Percentiles rank a stretch among this genome's conserved stretches.
phyloP scores from a whole-genome alignment of 2,113 vertebrate species.

The Mesoclemmys tuberculata region DNA sequence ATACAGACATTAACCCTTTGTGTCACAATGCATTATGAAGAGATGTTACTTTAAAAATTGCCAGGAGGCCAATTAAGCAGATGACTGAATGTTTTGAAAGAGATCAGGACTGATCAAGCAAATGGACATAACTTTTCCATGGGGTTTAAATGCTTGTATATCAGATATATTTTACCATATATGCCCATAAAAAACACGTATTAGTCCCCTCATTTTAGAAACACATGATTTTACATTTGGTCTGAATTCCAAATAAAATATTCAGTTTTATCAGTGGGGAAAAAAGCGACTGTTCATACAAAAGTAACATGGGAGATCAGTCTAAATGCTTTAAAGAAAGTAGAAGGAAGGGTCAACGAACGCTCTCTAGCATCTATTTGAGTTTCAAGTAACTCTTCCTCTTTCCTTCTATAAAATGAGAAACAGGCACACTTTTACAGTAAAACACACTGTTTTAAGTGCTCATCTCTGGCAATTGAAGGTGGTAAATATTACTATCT shows the following conservation, averaged over 20 bases:
- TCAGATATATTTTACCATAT: neutral
- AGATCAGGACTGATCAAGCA: neutral
- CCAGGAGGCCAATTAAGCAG: neutral
- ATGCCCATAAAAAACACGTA: neutral
- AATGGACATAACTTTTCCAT: neutral
- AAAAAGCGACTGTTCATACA: neutral
- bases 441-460: conserved; percentile 47
- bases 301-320: neutral
- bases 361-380: neutral
- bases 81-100: neutral
- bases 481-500: neutral
- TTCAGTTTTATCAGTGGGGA: neutral
- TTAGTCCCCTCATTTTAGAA: conserved; percentile 6
- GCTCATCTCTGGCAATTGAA: neutral
- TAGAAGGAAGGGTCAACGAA: neutral
- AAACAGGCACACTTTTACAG: neutral
- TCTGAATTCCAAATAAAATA: neutral
- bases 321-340: conserved; percentile 2
- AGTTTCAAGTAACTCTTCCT: neutral
- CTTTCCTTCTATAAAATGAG: neutral
- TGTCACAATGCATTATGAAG: neutral
- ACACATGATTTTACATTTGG: neutral
- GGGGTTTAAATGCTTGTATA: neutral
- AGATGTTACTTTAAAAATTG: neutral
- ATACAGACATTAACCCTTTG: conserved; percentile 21